Evolutionary conservation across 1,140 invertebrate genomes (phyloP).

Genomic region (Cheumatopsyche charites): DNA sequence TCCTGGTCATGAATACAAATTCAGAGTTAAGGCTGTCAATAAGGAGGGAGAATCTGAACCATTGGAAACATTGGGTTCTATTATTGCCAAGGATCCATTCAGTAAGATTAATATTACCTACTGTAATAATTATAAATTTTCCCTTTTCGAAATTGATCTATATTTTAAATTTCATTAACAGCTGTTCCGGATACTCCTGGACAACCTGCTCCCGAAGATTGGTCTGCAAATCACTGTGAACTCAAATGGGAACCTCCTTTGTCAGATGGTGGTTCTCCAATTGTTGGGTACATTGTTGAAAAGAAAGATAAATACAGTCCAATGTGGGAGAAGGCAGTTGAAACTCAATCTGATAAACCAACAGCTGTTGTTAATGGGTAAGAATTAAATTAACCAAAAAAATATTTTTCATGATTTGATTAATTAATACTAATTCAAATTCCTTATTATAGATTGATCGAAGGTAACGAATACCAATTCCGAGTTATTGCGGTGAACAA

Average conservation of each 20-base stretch:
- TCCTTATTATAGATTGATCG: constrained; percentile 68
- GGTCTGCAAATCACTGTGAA: constrained; percentile 90
- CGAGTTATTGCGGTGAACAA: constrained; percentile 96
- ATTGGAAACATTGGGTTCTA: constrained; percentile 89
- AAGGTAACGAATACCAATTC: constrained; percentile 98
- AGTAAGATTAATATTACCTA: constrained; percentile 64
- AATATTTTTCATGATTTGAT: not conserved
- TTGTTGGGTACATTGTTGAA: constrained; percentile 94
- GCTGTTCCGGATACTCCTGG: constrained; percentile 79
- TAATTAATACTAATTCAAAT: constrained; percentile 10
- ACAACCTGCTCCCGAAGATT: constrained; percentile 85
- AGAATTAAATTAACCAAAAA: constrained; percentile 31
- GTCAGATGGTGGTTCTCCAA: constrained; percentile 89
- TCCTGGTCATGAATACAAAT: constrained; percentile 96
- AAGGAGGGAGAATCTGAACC: constrained; percentile 97
- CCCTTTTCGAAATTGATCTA: not conserved
- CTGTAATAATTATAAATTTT: constrained; percentile 6
- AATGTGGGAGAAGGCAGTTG: constrained; percentile 88
- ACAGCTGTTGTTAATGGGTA: constrained; percentile 78
- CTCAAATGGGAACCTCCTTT: constrained; percentile 82
- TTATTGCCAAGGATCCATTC: constrained; percentile 97
- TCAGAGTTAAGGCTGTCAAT: constrained; percentile 96
- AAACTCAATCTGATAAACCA: constrained; percentile 75
- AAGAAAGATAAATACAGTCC: constrained; percentile 96
- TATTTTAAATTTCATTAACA: constrained; percentile 41